These are phyloP conservation scores for Haliclona indistincta DNA, from an alignment of 37 sponge, comb jelly and placozoan species.

Conservation along the genomic window DNA sequence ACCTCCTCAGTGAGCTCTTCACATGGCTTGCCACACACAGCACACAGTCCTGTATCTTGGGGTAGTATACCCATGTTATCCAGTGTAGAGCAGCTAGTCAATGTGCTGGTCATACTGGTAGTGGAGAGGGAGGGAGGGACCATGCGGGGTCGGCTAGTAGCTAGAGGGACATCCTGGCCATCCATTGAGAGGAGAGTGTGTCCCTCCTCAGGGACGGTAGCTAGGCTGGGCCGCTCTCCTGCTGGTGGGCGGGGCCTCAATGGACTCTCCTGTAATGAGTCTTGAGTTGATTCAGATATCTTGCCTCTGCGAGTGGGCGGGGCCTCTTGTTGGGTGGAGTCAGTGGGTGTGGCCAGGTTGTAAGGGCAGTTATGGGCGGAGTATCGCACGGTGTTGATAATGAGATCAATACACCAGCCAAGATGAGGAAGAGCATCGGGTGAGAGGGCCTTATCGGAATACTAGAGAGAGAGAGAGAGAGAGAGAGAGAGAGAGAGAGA, in stretches of 20 bases:
- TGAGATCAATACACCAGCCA: constrained; percentile 45
- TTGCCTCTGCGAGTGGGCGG: too few relatives aligned
- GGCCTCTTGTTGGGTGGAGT: too few relatives aligned
- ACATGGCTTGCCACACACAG: constrained; percentile 18
- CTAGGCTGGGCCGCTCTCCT: neutral
- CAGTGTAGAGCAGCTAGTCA: neutral
- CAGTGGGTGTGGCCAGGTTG: constrained; percentile 3
- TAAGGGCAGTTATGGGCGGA: constrained; percentile 24
- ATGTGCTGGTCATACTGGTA: neutral
- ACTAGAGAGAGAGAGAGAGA: too few relatives aligned
- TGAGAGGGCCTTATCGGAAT: neutral
- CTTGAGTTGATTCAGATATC: too few relatives aligned
- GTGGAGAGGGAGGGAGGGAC: neutral
- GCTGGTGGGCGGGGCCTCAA: neutral
- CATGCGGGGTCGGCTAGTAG: constrained; percentile 3
- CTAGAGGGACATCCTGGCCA: too few relatives aligned
- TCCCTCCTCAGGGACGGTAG: constrained; percentile 5
- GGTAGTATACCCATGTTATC: neutral
- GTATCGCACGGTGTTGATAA: constrained; percentile 29
- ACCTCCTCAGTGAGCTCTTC: constrained; percentile 49
- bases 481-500: neutral
- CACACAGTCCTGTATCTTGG: constrained; percentile 29
- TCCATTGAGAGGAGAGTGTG: too few relatives aligned
- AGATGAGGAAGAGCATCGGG: neutral
- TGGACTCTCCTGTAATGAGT: neutral